Conservation (phyloP, 2,888 invertebrate genomes). For the Biston betularia region DNA sequence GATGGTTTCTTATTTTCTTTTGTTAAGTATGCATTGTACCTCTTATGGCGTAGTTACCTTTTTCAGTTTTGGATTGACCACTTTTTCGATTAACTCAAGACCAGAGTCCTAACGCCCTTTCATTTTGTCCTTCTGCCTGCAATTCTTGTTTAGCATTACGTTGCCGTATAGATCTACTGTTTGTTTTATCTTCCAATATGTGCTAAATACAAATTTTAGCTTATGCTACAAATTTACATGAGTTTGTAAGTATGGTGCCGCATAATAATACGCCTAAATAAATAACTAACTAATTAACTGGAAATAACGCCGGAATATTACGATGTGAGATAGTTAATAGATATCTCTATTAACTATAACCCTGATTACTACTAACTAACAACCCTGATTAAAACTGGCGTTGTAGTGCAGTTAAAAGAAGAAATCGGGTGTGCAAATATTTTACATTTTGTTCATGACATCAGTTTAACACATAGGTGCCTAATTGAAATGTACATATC, state of each 20-base stretch:
- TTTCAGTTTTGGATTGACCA: slow-evolving; percentile 15
- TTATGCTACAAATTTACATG: slow-evolving; percentile 37
- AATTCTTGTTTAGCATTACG: no score
- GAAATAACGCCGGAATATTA: slow-evolving; percentile 64
- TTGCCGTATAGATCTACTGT: no score
- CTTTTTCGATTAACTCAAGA: slow-evolving; percentile 26
- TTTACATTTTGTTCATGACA: slow-evolving; percentile 6
- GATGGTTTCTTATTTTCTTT: slow-evolving; percentile 31
- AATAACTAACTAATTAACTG: no score
- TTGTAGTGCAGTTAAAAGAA: slow-evolving; percentile 31
- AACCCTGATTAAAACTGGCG: slow-evolving; percentile 39
- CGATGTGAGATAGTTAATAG: slow-evolving; percentile 50
- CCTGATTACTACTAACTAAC: no score
- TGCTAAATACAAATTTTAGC: background rate
- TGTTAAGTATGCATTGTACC: slow-evolving; percentile 31
- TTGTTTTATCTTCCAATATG: background rate
- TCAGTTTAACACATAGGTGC: background rate
- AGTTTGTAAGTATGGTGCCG: slow-evolving; percentile 49
- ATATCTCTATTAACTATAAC: no score
- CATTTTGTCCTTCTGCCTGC: background rate
- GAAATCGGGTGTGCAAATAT: slow-evolving; percentile 16
- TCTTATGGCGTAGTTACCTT: slow-evolving; percentile 27
- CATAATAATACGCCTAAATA: slow-evolving; percentile 46
- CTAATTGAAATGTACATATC: no score
- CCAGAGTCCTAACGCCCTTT: slow-evolving; percentile 1